Evolutionary conservation across 35 echinoderm and acorn worm genomes (phyloP).

Genomic region (Amphiura filiformis): DNA sequence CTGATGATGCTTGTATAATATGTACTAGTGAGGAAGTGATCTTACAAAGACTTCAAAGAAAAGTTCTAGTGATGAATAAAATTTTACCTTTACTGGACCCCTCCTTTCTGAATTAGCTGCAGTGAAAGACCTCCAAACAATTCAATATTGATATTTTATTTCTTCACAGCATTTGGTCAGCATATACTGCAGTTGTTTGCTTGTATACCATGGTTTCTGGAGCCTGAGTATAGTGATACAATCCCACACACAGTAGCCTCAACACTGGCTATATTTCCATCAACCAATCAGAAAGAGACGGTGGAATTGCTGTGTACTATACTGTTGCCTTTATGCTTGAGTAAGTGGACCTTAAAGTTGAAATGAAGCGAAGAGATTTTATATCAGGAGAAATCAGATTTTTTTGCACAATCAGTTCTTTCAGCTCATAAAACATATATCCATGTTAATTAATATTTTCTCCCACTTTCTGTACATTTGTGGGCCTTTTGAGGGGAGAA

Average conservation of each 20-base stretch:
- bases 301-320: slow-evolving; percentile 83
- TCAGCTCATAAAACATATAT: too few species aligned
- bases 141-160: slow-evolving; percentile 35
- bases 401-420: not conserved
- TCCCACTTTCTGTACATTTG: too few species aligned
- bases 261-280: slow-evolving; percentile 82
- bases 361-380: not conserved
- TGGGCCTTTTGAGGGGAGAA: too few species aligned
- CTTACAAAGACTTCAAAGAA: too few species aligned
- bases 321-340: slow-evolving; percentile 81
- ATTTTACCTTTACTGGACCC: too few species aligned
- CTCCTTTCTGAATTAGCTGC: too few species aligned
- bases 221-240: slow-evolving; percentile 88
- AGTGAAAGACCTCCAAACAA: too few species aligned
- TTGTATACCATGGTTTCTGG: slow-evolving; percentile 87
- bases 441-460: too few species aligned
- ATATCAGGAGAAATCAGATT: not conserved
- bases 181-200: slow-evolving; percentile 90
- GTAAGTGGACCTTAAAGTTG: slow-evolving; percentile 56
- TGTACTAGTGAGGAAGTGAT: too few species aligned
- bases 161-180: slow-evolving; percentile 76
- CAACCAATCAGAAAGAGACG: slow-evolving; percentile 70
- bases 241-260: slow-evolving; percentile 95
- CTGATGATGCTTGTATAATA: too few species aligned
- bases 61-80: too few species aligned